These are phyloP conservation scores for Eledona agricola DNA, from an alignment of 2,888 invertebrate genomes.

Conservation along the genomic window DNA sequence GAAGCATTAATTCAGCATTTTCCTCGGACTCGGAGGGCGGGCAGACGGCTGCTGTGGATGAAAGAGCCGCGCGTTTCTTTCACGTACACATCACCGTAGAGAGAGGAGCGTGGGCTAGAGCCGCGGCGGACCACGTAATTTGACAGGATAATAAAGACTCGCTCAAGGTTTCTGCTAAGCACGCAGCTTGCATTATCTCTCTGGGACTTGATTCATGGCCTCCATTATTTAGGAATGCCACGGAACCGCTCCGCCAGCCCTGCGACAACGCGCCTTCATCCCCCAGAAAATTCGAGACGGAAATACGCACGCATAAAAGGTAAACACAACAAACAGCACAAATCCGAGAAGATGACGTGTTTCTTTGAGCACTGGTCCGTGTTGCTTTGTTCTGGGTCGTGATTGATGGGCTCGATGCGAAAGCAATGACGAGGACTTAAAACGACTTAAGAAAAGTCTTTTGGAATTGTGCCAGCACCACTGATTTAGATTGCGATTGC, in stretches of 20 bases:
- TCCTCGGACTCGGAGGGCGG: constrained; percentile 14
- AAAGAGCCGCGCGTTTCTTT: constrained; percentile 29
- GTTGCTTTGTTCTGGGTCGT: constrained; percentile 14
- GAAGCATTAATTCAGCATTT: constrained; percentile 26
- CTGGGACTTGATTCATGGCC: constrained; percentile 53
- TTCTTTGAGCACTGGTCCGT: constrained; percentile 1
- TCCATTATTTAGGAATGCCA: constrained; percentile 58
- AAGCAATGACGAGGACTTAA: constrained; percentile 24
- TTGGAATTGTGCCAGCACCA: constrained; percentile 19
- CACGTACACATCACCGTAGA: constrained; percentile 18
- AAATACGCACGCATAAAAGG: constrained; percentile 3
- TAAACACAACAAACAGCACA: neutral
- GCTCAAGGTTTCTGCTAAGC: constrained; percentile 56
- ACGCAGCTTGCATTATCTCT: constrained; percentile 57
- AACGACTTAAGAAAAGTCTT: constrained; percentile 16
- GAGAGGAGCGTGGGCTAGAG: constrained; percentile 31
- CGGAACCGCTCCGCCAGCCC: constrained; percentile 29
- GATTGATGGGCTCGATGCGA: constrained; percentile 32
- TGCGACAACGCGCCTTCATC: constrained; percentile 6
- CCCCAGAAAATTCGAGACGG: constrained; percentile 8
- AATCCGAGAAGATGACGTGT: constrained; percentile 3
- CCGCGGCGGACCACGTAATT: constrained; percentile 52
- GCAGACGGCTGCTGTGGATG: constrained; percentile 15
- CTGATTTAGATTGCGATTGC: constrained; percentile 17
- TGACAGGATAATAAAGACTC: constrained; percentile 60